These are phyloP conservation scores for Chalcosyrphus nemorum DNA, from an alignment of 2,888 invertebrate genomes.

Conservation along the genomic window DNA sequence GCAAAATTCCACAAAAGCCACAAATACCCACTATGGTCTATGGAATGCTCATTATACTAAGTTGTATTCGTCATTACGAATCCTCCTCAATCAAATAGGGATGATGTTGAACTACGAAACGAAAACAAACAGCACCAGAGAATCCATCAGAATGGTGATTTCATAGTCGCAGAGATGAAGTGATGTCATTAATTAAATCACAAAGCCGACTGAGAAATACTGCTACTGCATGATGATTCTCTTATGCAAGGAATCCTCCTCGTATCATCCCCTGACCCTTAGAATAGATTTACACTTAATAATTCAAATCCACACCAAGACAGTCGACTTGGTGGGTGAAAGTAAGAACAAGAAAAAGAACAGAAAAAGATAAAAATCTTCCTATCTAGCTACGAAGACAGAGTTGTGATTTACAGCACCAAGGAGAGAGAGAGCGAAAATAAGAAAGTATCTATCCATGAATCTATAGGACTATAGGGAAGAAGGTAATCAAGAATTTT, in stretches of 20 bases:
- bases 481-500: slow-evolving; percentile 24
- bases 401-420: slow-evolving; percentile 15
- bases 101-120: slow-evolving; percentile 17
- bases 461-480: not conserved
- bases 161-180: slow-evolving; percentile 24
- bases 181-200: slow-evolving; percentile 57
- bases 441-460: no score
- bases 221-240: slow-evolving; percentile 14
- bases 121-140: not conserved
- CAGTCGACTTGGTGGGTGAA: not conserved
- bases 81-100: not conserved
- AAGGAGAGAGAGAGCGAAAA: not conserved
- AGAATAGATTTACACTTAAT: slow-evolving; percentile 33
- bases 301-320: slow-evolving; percentile 39
- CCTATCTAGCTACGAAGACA: slow-evolving; percentile 8
- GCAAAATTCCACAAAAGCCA: slow-evolving; percentile 15
- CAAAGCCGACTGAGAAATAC: not conserved
- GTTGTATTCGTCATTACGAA: not conserved
- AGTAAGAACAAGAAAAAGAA: not conserved
- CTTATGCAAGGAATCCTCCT: slow-evolving; percentile 6
- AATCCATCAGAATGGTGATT: slow-evolving; percentile 5
- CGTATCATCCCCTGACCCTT: not conserved
- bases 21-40: not conserved
- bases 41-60: slow-evolving; percentile 5
- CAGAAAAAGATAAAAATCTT: slow-evolving; percentile 21